phyloP scores from a whole-genome alignment of 1,140 invertebrate species.

The Nephila pilipes region DNA sequence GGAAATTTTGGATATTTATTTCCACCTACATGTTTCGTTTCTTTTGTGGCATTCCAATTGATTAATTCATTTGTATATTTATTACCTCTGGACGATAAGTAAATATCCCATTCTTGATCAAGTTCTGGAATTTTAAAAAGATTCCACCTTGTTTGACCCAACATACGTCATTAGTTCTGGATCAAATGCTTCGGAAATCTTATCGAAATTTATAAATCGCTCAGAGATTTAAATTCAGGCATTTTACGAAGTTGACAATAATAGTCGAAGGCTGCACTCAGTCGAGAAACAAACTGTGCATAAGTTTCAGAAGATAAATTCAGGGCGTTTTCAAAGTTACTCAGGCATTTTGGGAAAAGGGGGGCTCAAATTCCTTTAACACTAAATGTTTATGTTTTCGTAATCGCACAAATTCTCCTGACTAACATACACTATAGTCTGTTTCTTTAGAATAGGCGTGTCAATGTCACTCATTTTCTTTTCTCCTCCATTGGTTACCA shows the following conservation, averaged over 20 bases:
- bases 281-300: neutral
- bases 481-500: too few species aligned
- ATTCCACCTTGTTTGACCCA: neutral
- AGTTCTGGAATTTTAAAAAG: neutral
- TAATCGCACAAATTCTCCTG: too few species aligned
- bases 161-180: slow-evolving; percentile 18
- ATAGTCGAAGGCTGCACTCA: slow-evolving; percentile 29
- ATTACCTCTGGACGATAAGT: neutral
- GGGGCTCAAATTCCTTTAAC: too few species aligned
- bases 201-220: slow-evolving; percentile 4
- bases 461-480: too few species aligned
- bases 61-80: neutral
- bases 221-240: slow-evolving; percentile 28
- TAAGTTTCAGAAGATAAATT: neutral
- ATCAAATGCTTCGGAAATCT: slow-evolving; percentile 18
- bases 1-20: neutral
- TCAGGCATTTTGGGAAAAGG: neutral
- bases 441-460: too few species aligned
- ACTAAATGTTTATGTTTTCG: too few species aligned
- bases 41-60: neutral
- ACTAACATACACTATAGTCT: too few species aligned
- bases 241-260: neutral
- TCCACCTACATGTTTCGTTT: neutral
- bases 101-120: neutral
- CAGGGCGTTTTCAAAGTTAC: neutral